phyloP scores from a whole-genome alignment of 1,140 invertebrate species.

The Calycopis cecrops region DNA sequence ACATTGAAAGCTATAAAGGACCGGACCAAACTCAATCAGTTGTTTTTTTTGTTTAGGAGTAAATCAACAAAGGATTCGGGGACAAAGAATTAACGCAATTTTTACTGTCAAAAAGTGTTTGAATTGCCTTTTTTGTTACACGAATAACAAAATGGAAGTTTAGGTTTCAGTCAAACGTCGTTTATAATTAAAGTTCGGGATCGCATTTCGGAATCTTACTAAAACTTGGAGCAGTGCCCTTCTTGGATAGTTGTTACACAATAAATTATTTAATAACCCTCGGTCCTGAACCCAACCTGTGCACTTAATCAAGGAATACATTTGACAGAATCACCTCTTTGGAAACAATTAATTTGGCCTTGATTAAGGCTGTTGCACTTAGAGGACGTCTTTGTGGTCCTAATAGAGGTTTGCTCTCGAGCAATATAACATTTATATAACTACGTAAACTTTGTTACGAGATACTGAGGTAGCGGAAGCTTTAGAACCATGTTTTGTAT shows the following conservation, averaged over 20 bases:
- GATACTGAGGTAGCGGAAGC: conserved; percentile 2
- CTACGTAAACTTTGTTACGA: neutral
- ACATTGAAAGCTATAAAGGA: conserved; percentile 66
- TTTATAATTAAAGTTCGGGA: conserved; percentile 34
- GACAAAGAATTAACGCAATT: no score
- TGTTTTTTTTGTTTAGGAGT: conserved; percentile 37
- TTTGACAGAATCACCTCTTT: conserved; percentile 61
- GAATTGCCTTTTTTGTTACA: no score
- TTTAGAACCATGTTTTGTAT: conserved; percentile 3
- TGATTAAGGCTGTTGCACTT: conserved; percentile 51
- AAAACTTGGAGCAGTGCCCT: conserved; percentile 51
- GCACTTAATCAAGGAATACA: conserved; percentile 64
- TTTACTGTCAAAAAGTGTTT: no score
- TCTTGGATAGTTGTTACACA: conserved; percentile 62
- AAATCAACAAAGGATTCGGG: conserved; percentile 18
- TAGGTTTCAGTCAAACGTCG: conserved; percentile 40
- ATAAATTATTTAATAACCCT: conserved; percentile 72
- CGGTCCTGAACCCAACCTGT: conserved; percentile 45
- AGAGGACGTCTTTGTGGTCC: conserved; percentile 39
- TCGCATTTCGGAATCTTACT: conserved; percentile 58
- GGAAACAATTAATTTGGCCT: conserved; percentile 62
- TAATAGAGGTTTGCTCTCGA: conserved; percentile 26
- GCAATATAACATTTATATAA: conserved; percentile 19
- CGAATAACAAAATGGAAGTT: conserved; percentile 16
- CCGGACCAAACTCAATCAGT: conserved; percentile 58